Evolutionary conservation across 2,888 invertebrate genomes (phyloP).

Genomic region (Meandrusa payeni): DNA sequence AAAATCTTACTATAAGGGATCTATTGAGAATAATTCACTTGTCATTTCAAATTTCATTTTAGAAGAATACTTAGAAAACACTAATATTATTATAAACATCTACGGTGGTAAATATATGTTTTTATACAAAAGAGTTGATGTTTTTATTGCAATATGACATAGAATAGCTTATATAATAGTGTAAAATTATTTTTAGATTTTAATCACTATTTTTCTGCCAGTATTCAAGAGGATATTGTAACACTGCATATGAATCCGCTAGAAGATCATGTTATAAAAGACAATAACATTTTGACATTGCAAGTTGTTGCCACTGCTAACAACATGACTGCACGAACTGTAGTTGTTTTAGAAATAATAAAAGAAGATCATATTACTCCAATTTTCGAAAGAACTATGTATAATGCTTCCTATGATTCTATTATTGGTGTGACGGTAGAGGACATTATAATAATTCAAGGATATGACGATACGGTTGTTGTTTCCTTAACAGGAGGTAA

Average conservation of each 20-base stretch:
- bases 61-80: slow-evolving; percentile 45
- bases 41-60: slow-evolving; percentile 39
- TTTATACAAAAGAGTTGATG: not conserved
- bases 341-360: slow-evolving; percentile 53
- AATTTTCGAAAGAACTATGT: slow-evolving; percentile 47
- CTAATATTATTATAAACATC: slow-evolving; percentile 33
- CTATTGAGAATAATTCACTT: slow-evolving; percentile 45
- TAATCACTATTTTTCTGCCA: slow-evolving; percentile 39
- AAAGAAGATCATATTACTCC: slow-evolving; percentile 57
- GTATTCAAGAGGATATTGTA: slow-evolving; percentile 38
- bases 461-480: slow-evolving; percentile 50
- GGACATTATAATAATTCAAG: slow-evolving; percentile 46
- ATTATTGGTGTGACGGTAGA: slow-evolving; percentile 42
- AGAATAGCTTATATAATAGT: too few species aligned
- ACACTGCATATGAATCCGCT: slow-evolving; percentile 45
- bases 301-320: slow-evolving; percentile 44
- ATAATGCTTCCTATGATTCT: slow-evolving; percentile 46
- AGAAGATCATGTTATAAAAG: slow-evolving; percentile 38
- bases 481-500: slow-evolving; percentile 53
- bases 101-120: slow-evolving; percentile 39
- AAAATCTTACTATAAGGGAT: slow-evolving; percentile 45
- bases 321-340: slow-evolving; percentile 38
- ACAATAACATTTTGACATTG: slow-evolving; percentile 48
- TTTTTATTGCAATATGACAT: not conserved
- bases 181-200: slow-evolving; percentile 38